Base-by-base conservation (phyloP, 1,140 invertebrate species). In the Vollenhovia emeryi region DNA sequence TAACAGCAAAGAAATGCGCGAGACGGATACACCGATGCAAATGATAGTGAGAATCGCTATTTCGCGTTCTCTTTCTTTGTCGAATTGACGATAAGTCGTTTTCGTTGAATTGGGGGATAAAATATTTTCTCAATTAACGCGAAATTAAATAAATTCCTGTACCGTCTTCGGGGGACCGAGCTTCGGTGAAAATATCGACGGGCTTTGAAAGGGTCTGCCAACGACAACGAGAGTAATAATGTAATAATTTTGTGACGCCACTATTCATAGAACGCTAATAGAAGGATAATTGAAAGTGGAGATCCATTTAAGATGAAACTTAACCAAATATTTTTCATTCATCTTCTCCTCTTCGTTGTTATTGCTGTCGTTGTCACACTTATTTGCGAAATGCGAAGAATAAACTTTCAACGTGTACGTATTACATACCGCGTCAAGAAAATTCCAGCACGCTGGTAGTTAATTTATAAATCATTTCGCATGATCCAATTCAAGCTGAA, bases 391-490 rank as follows among this genome's bases (percentile, higher is more conserved):
- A 30, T 4, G 48, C 48, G n/a, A 74, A 33, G 4, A 57, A 40
- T 57, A 74, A 18, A 40, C 5, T 40, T 40, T 24, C 30, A 6
- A 36, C 24, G 40, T 45, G 15, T 30, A 13, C n/a, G 48, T 73
- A 13, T 36, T 24, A 24, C 9, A 55, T 55, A 36, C 15, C 30
- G 30, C 8, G 3, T 13, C 30, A 13, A 75, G 18, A 27, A 60
- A 57, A 59, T 27, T 36, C 15, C n/a, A 73, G 27, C 21, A 27
- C 48, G 9, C n/a, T n/a, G 13, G 3, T 55, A 24, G 13, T 74
- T 74, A 24, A 74, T 57, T 60, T 43, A 43, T 43, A 43, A 43
- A 60, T 59, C 18, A 75, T 75, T 75, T 75, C 50, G 55, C 57
- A 60, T 43, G 18, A 60, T 45, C 18, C 27, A 18, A 75, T 43